phyloP scores from a whole-genome alignment of 1,140 invertebrate genomes.

The Trichonephila clavipes region DNA sequence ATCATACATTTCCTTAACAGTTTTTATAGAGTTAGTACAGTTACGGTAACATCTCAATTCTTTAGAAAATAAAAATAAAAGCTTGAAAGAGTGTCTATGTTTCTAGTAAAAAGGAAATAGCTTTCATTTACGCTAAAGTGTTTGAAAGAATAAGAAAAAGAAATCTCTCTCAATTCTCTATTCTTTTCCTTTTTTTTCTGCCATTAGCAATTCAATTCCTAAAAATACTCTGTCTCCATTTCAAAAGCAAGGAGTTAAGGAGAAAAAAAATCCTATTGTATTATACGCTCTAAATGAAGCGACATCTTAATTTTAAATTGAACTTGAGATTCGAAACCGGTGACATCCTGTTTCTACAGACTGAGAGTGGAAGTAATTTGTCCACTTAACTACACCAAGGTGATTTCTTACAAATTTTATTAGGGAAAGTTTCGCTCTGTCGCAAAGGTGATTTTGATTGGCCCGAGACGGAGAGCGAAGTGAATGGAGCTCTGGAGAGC shows the following conservation, averaged over 20 bases:
- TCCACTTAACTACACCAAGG: slow-evolving; percentile 16
- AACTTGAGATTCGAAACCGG: not conserved
- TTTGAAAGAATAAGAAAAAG: not conserved
- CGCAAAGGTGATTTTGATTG: slow-evolving; percentile 14
- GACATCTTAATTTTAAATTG: slow-evolving; percentile 41
- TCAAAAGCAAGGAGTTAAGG: too few species aligned
- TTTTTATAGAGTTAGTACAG: too few species aligned
- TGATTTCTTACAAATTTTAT: slow-evolving; percentile 38
- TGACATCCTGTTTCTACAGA: not conserved
- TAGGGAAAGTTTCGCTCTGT: slow-evolving; percentile 18
- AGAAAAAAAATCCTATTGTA: not conserved
- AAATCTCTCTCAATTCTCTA: not conserved
- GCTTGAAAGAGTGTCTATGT: too few species aligned
- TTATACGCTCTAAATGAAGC: not conserved
- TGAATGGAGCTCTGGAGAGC: not conserved
- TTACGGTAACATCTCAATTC: too few species aligned
- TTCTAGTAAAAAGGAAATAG: too few species aligned
- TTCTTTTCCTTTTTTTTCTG: not conserved
- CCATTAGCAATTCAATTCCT: too few species aligned
- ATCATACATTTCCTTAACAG: too few species aligned
- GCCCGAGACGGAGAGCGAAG: not conserved
- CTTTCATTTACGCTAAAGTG: too few species aligned
- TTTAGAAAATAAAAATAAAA: too few species aligned
- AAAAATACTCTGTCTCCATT: too few species aligned
- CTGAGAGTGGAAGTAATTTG: slow-evolving; percentile 2